A percentile compares a stretch with the other conserved stretches of the same genome.
Conservation (phyloP, 2,113 vertebrate genomes). For the Sinocyclocheilus rhinocerous region DNA sequence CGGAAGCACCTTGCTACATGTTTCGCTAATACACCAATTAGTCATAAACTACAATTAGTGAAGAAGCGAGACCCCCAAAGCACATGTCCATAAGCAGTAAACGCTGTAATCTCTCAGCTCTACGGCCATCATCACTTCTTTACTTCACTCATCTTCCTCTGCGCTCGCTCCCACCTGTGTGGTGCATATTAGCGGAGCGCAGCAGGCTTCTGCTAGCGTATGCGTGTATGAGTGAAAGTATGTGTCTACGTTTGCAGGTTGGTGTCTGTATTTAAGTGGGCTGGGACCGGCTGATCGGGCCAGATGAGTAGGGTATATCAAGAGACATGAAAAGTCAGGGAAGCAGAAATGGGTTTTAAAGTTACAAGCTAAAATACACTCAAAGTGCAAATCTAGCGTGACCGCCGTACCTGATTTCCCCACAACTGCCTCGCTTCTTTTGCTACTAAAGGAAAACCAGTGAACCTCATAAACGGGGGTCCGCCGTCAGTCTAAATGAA, state of each 20-base stretch:
- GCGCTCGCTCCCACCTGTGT: conserved; percentile 71
- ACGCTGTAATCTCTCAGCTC: conserved; percentile 72
- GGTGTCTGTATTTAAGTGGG: conserved; percentile 73
- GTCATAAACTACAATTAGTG: conserved; percentile 83
- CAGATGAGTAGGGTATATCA: conserved; percentile 63
- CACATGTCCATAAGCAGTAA: conserved; percentile 70
- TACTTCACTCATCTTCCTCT: conserved; percentile 61
- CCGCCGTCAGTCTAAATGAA: conserved; percentile 41
- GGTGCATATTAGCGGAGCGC: conserved; percentile 72
- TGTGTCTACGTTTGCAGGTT: conserved; percentile 76
- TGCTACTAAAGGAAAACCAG: background rate
- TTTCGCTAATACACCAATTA: conserved; percentile 84
- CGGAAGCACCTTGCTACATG: conserved; percentile 74
- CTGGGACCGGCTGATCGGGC: conserved; percentile 73
- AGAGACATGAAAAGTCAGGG: conserved; percentile 70
- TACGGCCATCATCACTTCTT: conserved; percentile 75
- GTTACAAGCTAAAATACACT: conserved; percentile 71
- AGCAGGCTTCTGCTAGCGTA: conserved; percentile 59
- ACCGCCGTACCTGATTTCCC: conserved; percentile 56
- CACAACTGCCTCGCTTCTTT: conserved; percentile 56
- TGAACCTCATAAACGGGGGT: conserved; percentile 39
- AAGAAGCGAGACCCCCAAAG: conserved; percentile 65
- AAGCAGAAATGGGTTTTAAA: conserved; percentile 72
- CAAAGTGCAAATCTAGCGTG: conserved; percentile 74
- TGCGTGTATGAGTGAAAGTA: conserved; percentile 58